These are phyloP conservation scores for Lagenorhynchus albirostris DNA, from an alignment of 2,113 vertebrate genomes.

Conservation along the genomic window DNA sequence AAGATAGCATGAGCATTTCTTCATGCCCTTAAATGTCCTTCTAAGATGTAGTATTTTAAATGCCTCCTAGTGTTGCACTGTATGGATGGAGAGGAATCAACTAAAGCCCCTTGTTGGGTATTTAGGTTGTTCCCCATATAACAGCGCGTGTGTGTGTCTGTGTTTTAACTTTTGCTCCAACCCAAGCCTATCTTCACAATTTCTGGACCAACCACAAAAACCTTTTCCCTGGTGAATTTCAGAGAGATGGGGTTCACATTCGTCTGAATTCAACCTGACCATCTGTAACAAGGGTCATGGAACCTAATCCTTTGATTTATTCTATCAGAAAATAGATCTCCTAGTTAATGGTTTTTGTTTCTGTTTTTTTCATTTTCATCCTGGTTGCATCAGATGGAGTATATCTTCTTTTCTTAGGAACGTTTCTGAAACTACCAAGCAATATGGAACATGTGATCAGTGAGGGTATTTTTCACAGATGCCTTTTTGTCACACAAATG, in stretches of 20 bases:
- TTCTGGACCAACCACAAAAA: not conserved
- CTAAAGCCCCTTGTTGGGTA: not conserved
- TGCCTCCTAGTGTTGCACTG: not conserved
- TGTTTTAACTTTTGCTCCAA: not conserved
- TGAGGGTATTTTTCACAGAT: constrained; percentile 46
- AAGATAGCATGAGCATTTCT: not conserved
- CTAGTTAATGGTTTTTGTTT: not conserved
- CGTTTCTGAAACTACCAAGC: constrained; percentile 23
- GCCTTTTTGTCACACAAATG: constrained; percentile 42
- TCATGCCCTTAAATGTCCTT: not conserved
- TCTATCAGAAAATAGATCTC: not conserved
- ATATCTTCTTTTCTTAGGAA: constrained; percentile 26
- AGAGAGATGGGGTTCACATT: not conserved
- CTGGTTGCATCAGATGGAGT: constrained; percentile 21
- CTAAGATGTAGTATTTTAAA: not conserved
- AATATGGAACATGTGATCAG: constrained; percentile 45
- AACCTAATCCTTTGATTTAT: not conserved
- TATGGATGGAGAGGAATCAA: not conserved
- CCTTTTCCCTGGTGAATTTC: not conserved
- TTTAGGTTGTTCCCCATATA: not conserved
- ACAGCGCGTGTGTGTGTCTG: not conserved
- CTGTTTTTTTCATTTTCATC: not conserved
- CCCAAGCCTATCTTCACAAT: not conserved
- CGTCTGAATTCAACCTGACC: not conserved
- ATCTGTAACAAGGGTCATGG: not conserved